A percentile compares a stretch with the other conserved stretches of the same genome.
phyloP scores from a whole-genome alignment of 2,888 invertebrate genomes.

The Morpho achilles region DNA sequence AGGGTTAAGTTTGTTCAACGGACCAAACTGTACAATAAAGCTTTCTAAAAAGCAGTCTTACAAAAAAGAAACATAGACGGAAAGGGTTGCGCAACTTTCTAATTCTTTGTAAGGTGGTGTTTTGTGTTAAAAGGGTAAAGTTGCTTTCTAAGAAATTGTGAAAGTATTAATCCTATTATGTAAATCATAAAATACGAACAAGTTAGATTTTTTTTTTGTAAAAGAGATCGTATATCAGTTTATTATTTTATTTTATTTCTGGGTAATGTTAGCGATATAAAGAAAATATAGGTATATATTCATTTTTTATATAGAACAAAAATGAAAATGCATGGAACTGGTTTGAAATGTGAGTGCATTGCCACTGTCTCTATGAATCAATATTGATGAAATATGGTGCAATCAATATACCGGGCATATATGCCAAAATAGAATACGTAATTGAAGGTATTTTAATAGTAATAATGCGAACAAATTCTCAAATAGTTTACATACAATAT shows the following conservation, averaged over 20 bases:
- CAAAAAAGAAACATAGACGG: conserved; percentile 58
- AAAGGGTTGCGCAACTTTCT: conserved; percentile 78
- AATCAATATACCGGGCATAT: too few species aligned
- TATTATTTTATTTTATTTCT: not conserved
- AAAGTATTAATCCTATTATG: conserved; percentile 62
- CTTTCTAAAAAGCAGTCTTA: conserved; percentile 58
- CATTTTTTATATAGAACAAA: too few species aligned
- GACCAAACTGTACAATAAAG: conserved; percentile 58
- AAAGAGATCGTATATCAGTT: conserved; percentile 3
- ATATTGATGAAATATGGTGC: too few species aligned
- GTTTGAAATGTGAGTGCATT: too few species aligned
- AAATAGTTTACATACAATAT: too few species aligned
- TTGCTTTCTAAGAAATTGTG: conserved; percentile 62
- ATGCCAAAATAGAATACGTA: too few species aligned
- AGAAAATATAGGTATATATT: too few species aligned
- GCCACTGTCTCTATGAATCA: too few species aligned
- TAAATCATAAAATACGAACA: conserved; percentile 6
- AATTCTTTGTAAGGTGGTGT: conserved; percentile 71
- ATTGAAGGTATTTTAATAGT: too few species aligned
- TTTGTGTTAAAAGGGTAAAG: conserved; percentile 44
- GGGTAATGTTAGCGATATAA: not conserved
- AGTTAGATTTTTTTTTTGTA: conserved; percentile 3
- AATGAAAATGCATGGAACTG: too few species aligned
- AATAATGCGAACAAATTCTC: too few species aligned
- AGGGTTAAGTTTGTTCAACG: conserved; percentile 65